Evolutionary conservation across 2,113 vertebrate species (phyloP).

Genomic region (Setophaga petechia): DNA sequence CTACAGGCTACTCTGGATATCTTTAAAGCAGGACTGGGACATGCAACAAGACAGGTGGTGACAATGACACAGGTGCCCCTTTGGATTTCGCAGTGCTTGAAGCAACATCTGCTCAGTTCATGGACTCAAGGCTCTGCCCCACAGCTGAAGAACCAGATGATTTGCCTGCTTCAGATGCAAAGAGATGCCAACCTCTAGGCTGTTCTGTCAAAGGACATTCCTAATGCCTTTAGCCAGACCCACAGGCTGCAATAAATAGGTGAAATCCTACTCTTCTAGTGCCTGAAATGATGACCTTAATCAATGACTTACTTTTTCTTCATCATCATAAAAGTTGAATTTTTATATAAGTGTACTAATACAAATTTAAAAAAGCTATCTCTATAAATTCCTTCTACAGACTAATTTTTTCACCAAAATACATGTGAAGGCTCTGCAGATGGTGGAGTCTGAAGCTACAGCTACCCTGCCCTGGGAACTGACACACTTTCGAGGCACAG

Average conservation of each 20-base stretch:
- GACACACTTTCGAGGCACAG: conserved; percentile 53
- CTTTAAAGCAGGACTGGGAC: conserved; percentile 54
- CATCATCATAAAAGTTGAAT: neutral
- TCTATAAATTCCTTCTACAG: neutral
- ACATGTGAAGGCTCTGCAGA: neutral
- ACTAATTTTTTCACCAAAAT: conserved; percentile 22
- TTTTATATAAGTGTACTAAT: neutral
- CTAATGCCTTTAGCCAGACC: conserved; percentile 5
- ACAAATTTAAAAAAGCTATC: conserved; percentile 2
- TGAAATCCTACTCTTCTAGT: neutral
- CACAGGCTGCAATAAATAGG: neutral
- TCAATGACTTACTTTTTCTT: neutral
- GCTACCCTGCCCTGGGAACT: conserved; percentile 15
- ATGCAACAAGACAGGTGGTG: conserved; percentile 63
- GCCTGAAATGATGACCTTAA: neutral
- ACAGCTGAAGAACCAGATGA: neutral
- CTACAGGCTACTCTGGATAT: conserved; percentile 42
- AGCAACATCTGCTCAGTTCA: conserved; percentile 56
- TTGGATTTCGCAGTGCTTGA: conserved; percentile 46
- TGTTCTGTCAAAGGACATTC: conserved; percentile 31
- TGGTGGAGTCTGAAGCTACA: conserved; percentile 1
- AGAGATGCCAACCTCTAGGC: neutral
- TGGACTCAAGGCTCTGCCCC: conserved; percentile 59
- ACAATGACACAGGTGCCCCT: conserved; percentile 49
- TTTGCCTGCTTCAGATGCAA: conserved; percentile 1